Base-by-base conservation (phyloP, 2,888 invertebrate species). In the Volucella bombylans region DNA sequence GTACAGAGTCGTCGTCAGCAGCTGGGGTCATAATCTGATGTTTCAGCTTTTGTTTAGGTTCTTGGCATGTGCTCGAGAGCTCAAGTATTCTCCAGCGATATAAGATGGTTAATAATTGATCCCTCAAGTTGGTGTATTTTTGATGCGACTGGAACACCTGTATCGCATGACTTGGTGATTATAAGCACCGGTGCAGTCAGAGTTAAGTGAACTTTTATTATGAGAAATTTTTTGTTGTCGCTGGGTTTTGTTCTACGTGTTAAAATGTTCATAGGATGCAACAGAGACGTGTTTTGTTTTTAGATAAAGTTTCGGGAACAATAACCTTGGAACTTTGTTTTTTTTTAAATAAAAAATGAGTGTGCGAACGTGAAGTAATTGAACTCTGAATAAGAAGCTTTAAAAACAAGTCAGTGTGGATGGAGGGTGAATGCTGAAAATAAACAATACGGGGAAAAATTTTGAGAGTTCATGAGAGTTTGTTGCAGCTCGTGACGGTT, bases 141-240 rank as follows among this genome's bases (percentile, higher is more conserved):
- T 69, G 62, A 49, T 55, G 69, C 15, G n/a, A 39, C 8, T 45
- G 45, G 38, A 55, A 41, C 78, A 78, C 69, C 78, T 78, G 78
- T 69, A 64, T 43, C 52, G 43, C 15, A 31, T 39, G 39, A 62
- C 54, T 69, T 71, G 47, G 78, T 43, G 64, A 78, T 78, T 49
- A 69, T 64, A 64, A 78, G 68, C 76, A 76, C 38, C 49, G 59
- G 69, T 38, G 47, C 18, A 55, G 52, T 64, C 45, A 39, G 8
- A 15, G 45, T 38, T 14, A 47, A 54, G 55, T 6, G 47, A 78
- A 78, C 69, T 78, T 78, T 78, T 78, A 71, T 78, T 71, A 78
- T 78, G 69, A 78, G 71, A 23, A 55, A 14, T 41, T 14, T 23
- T 54, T 55, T 57, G 45, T 54, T 41, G 31, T 11, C 38, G 14